phyloP scores from a whole-genome alignment of 2,888 invertebrate species.

The Anorthoa munda region DNA sequence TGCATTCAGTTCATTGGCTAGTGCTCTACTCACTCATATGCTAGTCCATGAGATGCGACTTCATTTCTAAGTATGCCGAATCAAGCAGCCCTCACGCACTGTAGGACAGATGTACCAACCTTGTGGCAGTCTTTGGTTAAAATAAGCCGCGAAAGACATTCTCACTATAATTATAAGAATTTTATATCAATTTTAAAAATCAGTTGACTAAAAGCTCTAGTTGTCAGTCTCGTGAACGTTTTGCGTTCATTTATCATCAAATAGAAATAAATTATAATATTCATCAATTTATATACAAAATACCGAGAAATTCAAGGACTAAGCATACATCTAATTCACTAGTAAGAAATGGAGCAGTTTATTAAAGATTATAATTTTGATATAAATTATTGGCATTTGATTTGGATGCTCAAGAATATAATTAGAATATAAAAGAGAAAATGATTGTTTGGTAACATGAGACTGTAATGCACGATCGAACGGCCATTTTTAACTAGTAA shows the following conservation, averaged over 20 bases:
- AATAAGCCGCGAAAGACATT: constrained; percentile 68
- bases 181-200: constrained; percentile 63
- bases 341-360: constrained; percentile 54
- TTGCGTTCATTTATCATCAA: constrained; percentile 74
- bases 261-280: constrained; percentile 75
- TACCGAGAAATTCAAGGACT: constrained; percentile 60
- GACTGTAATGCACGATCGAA: constrained; percentile 46
- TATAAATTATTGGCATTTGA: constrained; percentile 63
- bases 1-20: constrained; percentile 48
- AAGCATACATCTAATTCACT: constrained; percentile 59
- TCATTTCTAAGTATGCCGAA: constrained; percentile 38
- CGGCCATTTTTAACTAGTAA: constrained; percentile 48
- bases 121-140: constrained; percentile 78
- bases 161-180: constrained; percentile 59
- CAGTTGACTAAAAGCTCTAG: constrained; percentile 71
- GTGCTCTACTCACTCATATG: constrained; percentile 18
- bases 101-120: constrained; percentile 54
- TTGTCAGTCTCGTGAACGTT: constrained; percentile 82
- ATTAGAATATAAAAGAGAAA: constrained; percentile 55
- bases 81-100: constrained; percentile 1
- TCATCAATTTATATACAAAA: constrained; percentile 72
- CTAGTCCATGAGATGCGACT: constrained; percentile 5
- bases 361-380: constrained; percentile 39
- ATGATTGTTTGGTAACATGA: constrained; percentile 63
- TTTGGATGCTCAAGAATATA: constrained; percentile 59